These are phyloP conservation scores for Xanthorhoe spadicearia DNA, from an alignment of 2,888 invertebrate genomes.

Conservation along the genomic window DNA sequence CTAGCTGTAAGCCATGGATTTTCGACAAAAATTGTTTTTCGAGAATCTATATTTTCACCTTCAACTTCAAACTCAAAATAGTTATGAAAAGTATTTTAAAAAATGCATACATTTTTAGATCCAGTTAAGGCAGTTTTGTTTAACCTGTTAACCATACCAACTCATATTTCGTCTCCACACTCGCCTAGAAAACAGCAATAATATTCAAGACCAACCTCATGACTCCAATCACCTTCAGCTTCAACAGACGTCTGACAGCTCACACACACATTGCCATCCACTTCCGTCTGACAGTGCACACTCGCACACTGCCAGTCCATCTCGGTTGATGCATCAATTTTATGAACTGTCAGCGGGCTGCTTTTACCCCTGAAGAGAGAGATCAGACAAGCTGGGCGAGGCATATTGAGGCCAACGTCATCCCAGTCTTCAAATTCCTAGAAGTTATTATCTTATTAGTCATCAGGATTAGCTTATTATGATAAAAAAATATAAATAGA, in stretches of 20 bases:
- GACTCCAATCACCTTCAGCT: slow-evolving; percentile 73
- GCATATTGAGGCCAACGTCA: slow-evolving; percentile 94
- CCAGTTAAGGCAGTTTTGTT: too few relatives aligned
- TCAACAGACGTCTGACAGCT: slow-evolving; percentile 74
- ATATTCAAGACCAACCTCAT: slow-evolving; percentile 58
- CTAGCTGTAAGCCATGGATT: too few relatives aligned
- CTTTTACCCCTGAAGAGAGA: slow-evolving; percentile 87
- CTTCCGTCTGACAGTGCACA: slow-evolving; percentile 78
- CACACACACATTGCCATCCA: slow-evolving; percentile 70
- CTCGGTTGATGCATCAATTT: slow-evolving; percentile 76
- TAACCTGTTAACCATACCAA: too few relatives aligned
- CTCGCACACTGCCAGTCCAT: slow-evolving; percentile 68
- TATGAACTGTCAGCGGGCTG: slow-evolving; percentile 64
- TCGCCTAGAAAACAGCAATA: too few relatives aligned
- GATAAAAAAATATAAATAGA: too few relatives aligned
- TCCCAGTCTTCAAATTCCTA: slow-evolving; percentile 97
- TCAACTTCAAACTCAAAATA: too few relatives aligned
- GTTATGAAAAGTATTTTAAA: too few relatives aligned
- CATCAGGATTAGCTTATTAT: neutral
- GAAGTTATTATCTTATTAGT: slow-evolving; percentile 26
- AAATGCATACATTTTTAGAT: too few relatives aligned
- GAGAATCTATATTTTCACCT: too few relatives aligned
- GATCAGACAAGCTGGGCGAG: slow-evolving; percentile 90
- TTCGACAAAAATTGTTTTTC: too few relatives aligned
- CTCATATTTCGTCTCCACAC: too few relatives aligned